Percentiles rank a stretch among this genome's conserved stretches.
phyloP scores from a whole-genome alignment of 2,113 vertebrate genomes.

The Heloderma charlesbogerti region DNA sequence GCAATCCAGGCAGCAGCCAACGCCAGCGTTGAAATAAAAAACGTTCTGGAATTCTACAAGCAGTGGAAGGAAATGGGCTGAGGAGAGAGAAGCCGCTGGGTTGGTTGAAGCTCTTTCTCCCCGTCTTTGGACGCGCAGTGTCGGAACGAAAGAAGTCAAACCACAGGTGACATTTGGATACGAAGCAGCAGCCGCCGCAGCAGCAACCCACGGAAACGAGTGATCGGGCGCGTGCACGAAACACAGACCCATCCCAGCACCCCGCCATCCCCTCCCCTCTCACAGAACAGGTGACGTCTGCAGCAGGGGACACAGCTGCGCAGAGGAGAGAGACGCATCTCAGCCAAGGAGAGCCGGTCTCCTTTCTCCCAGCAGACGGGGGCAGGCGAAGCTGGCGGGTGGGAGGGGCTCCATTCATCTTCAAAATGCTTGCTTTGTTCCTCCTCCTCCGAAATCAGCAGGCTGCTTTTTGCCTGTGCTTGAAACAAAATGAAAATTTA shows the following conservation, averaged over 20 bases:
- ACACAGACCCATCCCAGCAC: constrained; percentile 24
- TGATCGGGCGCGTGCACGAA: not conserved
- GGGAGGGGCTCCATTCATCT: constrained; percentile 58
- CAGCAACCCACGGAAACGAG: constrained; percentile 34
- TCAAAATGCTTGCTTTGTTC: constrained; percentile 41
- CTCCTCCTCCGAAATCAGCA: not conserved
- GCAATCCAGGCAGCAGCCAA: constrained; percentile 87
- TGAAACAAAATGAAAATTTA: not conserved
- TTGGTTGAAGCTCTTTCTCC: constrained; percentile 71
- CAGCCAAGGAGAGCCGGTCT: constrained; percentile 38
- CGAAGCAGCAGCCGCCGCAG: constrained; percentile 41
- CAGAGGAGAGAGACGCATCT: constrained; percentile 59
- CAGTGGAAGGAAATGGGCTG: constrained; percentile 99
- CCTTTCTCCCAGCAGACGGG: constrained; percentile 55
- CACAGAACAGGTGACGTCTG: constrained; percentile 28
- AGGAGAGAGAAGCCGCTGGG: constrained; percentile 60
- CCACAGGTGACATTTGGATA: constrained; percentile 55
- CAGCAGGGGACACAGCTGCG: constrained; percentile 28
- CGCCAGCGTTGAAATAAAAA: constrained; percentile 92
- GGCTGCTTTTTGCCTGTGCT: constrained; percentile 38
- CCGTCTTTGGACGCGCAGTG: constrained; percentile 62
- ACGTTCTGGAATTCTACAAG: constrained; percentile 93
- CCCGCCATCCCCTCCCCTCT: constrained; percentile 34
- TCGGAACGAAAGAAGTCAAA: constrained; percentile 57
- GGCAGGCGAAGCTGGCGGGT: constrained; percentile 38